Evolutionary conservation across 2,113 vertebrate species (phyloP).

Genomic region (Tachycineta bicolor): DNA sequence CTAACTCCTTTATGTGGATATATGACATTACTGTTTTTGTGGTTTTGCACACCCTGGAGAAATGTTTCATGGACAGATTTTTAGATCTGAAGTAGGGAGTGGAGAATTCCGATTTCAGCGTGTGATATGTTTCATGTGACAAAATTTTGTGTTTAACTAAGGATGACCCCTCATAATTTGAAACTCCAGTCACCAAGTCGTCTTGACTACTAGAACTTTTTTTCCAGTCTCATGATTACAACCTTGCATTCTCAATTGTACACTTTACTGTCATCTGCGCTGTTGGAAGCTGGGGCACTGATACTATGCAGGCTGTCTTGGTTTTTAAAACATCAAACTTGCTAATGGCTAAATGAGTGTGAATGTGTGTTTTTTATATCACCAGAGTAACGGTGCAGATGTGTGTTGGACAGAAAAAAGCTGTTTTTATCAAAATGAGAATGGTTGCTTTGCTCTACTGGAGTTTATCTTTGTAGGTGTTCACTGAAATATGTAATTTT

Average conservation of each 20-base stretch:
- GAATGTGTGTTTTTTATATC: not conserved
- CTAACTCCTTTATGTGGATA: not conserved
- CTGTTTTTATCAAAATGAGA: not conserved
- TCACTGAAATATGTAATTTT: not conserved
- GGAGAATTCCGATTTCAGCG: not conserved
- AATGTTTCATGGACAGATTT: not conserved
- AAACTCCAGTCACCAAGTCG: rapidly evolving
- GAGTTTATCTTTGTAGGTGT: not conserved
- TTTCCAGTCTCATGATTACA: not conserved
- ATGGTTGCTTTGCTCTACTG: not conserved
- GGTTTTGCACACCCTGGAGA: not conserved
- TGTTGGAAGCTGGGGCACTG: not conserved
- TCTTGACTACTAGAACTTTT: not conserved
- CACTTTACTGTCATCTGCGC: not conserved
- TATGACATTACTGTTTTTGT: not conserved
- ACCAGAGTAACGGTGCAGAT: not conserved
- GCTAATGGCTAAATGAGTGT: not conserved
- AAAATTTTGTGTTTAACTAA: not conserved
- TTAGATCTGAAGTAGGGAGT: not conserved
- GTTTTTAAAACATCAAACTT: not conserved
- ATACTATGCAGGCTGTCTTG: not conserved
- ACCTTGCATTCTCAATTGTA: not conserved
- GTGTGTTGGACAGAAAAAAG: not conserved
- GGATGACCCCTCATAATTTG: not conserved
- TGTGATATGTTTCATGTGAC: not conserved